Conservation (phyloP, 2,888 invertebrate genomes). For the Thymelicus lineola region DNA sequence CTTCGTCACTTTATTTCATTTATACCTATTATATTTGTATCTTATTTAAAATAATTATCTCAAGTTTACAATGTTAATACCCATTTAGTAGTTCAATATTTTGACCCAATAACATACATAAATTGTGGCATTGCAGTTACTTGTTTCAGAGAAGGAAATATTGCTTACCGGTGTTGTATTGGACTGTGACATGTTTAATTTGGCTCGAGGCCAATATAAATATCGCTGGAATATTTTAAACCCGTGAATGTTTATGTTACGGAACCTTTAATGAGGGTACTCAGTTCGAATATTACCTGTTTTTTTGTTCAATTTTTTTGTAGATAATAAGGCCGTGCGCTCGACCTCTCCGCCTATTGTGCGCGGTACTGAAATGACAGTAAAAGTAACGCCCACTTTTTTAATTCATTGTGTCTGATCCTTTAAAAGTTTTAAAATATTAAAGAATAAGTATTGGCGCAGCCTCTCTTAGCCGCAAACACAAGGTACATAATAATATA, state of each 20-base stretch:
- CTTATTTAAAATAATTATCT: no score
- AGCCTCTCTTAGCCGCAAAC: slow-evolving; percentile 76
- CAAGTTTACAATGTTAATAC: no score
- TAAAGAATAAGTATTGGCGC: slow-evolving; percentile 60
- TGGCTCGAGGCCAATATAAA: no score
- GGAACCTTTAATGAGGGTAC: background rate
- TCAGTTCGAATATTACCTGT: background rate
- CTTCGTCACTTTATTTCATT: no score
- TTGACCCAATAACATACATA: no score
- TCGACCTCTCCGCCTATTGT: slow-evolving; percentile 70
- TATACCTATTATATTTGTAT: no score
- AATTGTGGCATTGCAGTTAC: no score
- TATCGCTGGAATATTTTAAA: no score
- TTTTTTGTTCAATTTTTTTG: slow-evolving; percentile 48
- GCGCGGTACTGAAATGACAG: slow-evolving; percentile 73
- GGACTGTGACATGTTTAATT: no score
- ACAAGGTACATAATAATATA: slow-evolving; percentile 46
- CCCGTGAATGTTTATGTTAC: background rate
- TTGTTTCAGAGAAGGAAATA: no score
- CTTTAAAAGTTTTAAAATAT: slow-evolving; percentile 82
- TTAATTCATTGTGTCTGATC: slow-evolving; percentile 71
- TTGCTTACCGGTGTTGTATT: no score
- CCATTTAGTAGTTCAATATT: no score
- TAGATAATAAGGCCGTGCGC: slow-evolving; percentile 74
- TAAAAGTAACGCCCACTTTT: slow-evolving; percentile 81